These are phyloP conservation scores for Erebia ligea DNA, from an alignment of 2,888 invertebrate genomes.

Conservation along the genomic window DNA sequence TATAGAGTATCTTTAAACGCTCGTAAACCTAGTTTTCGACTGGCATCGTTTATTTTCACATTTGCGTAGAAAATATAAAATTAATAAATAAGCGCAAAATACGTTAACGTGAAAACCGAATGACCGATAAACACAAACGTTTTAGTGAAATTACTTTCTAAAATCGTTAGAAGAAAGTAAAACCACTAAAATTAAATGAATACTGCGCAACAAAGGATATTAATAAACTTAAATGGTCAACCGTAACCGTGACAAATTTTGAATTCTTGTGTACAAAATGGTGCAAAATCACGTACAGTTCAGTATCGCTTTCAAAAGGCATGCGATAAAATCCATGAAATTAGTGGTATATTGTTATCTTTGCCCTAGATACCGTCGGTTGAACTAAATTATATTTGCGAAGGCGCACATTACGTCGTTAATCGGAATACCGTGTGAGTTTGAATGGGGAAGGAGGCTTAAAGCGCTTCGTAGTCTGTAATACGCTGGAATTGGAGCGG, in stretches of 20 bases:
- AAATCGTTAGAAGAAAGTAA: slow-evolving; percentile 35
- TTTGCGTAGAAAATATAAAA: slow-evolving; percentile 10
- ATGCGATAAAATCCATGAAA: slow-evolving; percentile 43
- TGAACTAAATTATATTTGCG: slow-evolving; percentile 57
- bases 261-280: slow-evolving; percentile 31
- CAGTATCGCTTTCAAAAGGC: slow-evolving; percentile 33
- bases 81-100: slow-evolving; percentile 9
- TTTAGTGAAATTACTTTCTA: slow-evolving; percentile 27
- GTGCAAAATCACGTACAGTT: slow-evolving; percentile 30
- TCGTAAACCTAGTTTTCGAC: slow-evolving; percentile 1
- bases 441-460: slow-evolving; percentile 60
- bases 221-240: slow-evolving; percentile 34
- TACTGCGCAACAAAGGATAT: slow-evolving; percentile 30
- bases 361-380: slow-evolving; percentile 53
- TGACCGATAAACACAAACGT: slow-evolving; percentile 22
- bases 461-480: slow-evolving; percentile 63
- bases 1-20: neutral
- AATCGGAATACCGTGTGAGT: slow-evolving; percentile 49
- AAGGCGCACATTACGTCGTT: slow-evolving; percentile 40
- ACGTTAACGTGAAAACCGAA: neutral
- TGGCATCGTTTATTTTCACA: slow-evolving; percentile 8
- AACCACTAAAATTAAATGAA: slow-evolving; percentile 31
- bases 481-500: slow-evolving; percentile 70
- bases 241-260: slow-evolving; percentile 32
- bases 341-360: slow-evolving; percentile 55